Evolutionary conservation across 2,113 vertebrate species (phyloP).

Genomic region (Antechinus flavipes): DNA sequence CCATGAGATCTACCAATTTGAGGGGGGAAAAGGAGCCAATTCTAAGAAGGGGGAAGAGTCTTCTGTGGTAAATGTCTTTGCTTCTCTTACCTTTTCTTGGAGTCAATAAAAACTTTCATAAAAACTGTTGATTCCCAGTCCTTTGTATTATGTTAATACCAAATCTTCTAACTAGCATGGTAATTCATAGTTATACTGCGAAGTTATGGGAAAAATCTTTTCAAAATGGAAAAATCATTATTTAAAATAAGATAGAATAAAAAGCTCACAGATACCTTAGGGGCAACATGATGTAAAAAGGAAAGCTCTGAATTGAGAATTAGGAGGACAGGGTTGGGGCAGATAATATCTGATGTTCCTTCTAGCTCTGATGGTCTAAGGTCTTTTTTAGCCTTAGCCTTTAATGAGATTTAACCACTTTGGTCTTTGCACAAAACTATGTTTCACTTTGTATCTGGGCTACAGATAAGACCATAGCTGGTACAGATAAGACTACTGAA

Average conservation of each 20-base stretch:
- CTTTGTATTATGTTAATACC: background rate
- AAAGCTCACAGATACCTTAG: background rate
- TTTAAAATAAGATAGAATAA: background rate
- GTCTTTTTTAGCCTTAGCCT: background rate
- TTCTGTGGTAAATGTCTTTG: background rate
- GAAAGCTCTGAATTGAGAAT: background rate
- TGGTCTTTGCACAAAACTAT: background rate
- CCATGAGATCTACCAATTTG: background rate
- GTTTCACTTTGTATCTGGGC: background rate
- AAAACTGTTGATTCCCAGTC: background rate
- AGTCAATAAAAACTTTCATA: background rate
- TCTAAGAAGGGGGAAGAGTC: constrained; percentile 24
- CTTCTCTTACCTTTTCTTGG: background rate
- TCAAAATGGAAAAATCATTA: background rate
- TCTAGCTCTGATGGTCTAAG: background rate
- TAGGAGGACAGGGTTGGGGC: background rate
- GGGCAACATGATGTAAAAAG: background rate
- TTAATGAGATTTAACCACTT: background rate
- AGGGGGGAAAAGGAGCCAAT: constrained; percentile 16
- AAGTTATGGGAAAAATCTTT: background rate
- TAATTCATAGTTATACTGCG: background rate
- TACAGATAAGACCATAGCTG: background rate
- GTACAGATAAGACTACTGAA: background rate
- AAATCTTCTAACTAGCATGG: background rate
- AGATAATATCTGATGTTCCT: background rate